These are phyloP conservation scores for Borostomias antarcticus DNA, from an alignment of 2,797 vertebrate genomes.

Conservation along the genomic window DNA sequence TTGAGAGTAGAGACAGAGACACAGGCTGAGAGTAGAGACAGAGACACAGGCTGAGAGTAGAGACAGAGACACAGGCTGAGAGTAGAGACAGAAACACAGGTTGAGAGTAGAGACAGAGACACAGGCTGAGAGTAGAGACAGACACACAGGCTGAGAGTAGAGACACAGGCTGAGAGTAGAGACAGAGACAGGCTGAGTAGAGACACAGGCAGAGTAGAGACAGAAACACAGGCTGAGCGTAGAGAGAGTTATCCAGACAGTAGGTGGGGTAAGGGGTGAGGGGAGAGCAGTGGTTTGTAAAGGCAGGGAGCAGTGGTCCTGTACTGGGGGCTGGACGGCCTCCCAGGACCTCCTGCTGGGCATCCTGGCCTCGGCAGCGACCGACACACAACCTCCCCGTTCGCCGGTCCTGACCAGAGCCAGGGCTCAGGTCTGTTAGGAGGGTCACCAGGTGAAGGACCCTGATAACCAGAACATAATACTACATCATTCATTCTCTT, in stretches of 20 bases:
- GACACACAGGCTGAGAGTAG: no score
- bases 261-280: neutral
- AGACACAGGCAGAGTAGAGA: no score
- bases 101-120: no score
- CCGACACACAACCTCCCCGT: no score
- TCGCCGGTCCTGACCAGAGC: conserved; percentile 60
- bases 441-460: conserved; percentile 13
- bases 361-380: no score
- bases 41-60: conserved; percentile 2
- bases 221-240: neutral
- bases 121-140: no score
- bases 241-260: no score
- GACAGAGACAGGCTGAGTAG: neutral
- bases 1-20: conserved; percentile 61
- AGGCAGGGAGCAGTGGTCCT: neutral
- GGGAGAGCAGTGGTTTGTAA: neutral
- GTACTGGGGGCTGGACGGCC: no score
- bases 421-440: conserved; percentile 36
- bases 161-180: no score
- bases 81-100: conserved; percentile 1
- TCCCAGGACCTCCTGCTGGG: no score
- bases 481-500: conserved; percentile 62
- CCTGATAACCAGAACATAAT: conserved; percentile 58
- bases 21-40: conserved; percentile 35
- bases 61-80: conserved; percentile 18